Evolutionary conservation across 2,113 vertebrate species (phyloP), one percentile per base, ranked within the genome.

Genomic region (Mellivora capensis): DNA sequence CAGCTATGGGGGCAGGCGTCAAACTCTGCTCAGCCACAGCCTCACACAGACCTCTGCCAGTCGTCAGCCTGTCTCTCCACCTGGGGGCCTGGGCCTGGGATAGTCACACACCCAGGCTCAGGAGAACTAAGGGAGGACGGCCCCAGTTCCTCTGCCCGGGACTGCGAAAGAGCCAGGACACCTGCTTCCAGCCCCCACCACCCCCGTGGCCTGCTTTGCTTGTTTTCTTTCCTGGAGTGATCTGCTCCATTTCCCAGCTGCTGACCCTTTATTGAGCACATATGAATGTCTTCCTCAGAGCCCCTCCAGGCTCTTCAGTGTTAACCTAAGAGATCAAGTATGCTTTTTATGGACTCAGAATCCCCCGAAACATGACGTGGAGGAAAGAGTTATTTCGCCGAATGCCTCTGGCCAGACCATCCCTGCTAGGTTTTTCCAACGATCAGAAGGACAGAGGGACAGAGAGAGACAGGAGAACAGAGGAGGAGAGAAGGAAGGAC

Each of bases 1-100:
- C 0, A 25, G 31, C 29, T 17, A 0, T 3, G 31, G 62, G n/a
- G 25, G 21, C 2, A 3, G 31, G 0, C 6, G 25, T 21, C 37
- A 27, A 5, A 9, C 7, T 2, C 54, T 4, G n/a, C 62, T 54
- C 0, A 0, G 61, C 49, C 47, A 25, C 0, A 15, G 47, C 62
- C 61, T 7, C 39, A 11, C 17, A 3, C n/a, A 52, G 9, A 23
- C 69, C 13, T 79, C 83, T 90, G 34, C 37, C 10, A 6, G 34
- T 29, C 25, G 9, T 25, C 25, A 39, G 71, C 57, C 54, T 6
- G 29, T 34, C 64, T 27, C 47, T 52, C 4, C 52, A 3, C 15
- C 25, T 2, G 1, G 71, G 52, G 27, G 25, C 37, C 20, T 11
- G 61, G 3, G 54, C 20, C 47, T 8, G 29, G 31, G 14, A 31